A percentile compares a stretch with the other conserved stretches of the same genome.
Conservation (phyloP, 2,113 vertebrate species). For the Prionailurus viverrinus region DNA sequence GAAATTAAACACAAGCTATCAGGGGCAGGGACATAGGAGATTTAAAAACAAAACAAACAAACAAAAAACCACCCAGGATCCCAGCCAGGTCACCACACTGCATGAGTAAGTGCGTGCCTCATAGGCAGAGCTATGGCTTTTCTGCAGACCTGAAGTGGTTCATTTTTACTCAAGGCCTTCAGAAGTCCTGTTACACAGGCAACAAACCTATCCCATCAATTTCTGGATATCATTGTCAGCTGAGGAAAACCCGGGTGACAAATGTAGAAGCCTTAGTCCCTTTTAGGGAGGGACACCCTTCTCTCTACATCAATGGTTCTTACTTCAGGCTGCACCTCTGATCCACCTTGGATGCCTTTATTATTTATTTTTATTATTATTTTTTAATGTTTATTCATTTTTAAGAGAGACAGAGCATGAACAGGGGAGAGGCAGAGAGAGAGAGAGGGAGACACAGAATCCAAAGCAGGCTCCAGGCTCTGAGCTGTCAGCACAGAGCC, state of each 20-base stretch:
- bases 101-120: neutral
- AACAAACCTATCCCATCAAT: neutral
- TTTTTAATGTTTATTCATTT: too few relatives aligned
- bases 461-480: too few relatives aligned
- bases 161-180: neutral
- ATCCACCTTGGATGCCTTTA: neutral
- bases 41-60: neutral
- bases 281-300: neutral
- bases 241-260: neutral
- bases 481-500: too few relatives aligned
- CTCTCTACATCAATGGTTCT: neutral
- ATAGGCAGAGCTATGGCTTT: neutral
- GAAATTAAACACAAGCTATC: slow-evolving; percentile 68
- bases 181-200: neutral
- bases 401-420: too few relatives aligned
- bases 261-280: neutral
- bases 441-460: too few relatives aligned
- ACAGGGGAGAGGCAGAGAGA: too few relatives aligned
- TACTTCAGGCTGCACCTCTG: neutral
- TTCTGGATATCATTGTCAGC: neutral
- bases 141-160: neutral
- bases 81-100: slow-evolving; percentile 17
- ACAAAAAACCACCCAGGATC: neutral
- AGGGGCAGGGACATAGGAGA: slow-evolving; percentile 41
- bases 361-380: too few relatives aligned